Percentiles rank a stretch among this genome's conserved stretches.
Evolutionary conservation across 2,888 invertebrate species (phyloP).

Genomic region (Watsonalla binaria): DNA sequence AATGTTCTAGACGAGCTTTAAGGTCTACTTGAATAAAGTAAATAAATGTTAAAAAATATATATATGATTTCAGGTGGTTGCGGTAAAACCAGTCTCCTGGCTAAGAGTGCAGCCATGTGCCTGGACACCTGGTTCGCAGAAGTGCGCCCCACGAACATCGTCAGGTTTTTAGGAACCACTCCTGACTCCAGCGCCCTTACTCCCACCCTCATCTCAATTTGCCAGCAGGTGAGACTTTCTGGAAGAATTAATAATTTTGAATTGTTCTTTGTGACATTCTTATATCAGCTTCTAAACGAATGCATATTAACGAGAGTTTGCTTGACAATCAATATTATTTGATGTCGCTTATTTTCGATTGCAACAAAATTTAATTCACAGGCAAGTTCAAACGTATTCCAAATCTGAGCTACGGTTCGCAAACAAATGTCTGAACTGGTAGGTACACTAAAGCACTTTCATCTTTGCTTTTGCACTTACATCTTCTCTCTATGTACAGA

Average conservation of each 20-base stretch:
- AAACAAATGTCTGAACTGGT: no score
- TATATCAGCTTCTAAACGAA: no score
- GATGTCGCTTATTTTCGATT: no score
- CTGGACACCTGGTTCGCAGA: constrained; percentile 85
- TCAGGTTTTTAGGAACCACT: constrained; percentile 96
- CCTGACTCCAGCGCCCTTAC: constrained; percentile 97
- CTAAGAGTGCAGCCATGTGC: constrained; percentile 93
- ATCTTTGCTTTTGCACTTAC: not conserved
- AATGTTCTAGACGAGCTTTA: not conserved
- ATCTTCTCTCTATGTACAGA: no score
- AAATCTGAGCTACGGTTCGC: no score
- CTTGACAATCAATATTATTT: no score
- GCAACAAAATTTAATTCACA: no score
- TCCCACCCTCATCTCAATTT: constrained; percentile 95
- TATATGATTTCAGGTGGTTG: constrained; percentile 84
- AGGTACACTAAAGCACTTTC: no score
- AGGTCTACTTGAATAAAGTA: not conserved
- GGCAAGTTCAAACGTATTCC: no score
- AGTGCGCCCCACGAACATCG: constrained; percentile 89
- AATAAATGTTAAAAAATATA: not conserved
- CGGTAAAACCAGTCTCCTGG: constrained; percentile 96
- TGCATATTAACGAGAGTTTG: no score
- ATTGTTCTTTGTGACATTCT: no score
- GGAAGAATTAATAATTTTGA: not conserved
- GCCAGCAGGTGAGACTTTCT: constrained; percentile 87